Evolutionary conservation across 2,113 vertebrate species (phyloP), one percentile per base, ranked within the genome.

Genomic region (Emydocephalus ijimae): DNA sequence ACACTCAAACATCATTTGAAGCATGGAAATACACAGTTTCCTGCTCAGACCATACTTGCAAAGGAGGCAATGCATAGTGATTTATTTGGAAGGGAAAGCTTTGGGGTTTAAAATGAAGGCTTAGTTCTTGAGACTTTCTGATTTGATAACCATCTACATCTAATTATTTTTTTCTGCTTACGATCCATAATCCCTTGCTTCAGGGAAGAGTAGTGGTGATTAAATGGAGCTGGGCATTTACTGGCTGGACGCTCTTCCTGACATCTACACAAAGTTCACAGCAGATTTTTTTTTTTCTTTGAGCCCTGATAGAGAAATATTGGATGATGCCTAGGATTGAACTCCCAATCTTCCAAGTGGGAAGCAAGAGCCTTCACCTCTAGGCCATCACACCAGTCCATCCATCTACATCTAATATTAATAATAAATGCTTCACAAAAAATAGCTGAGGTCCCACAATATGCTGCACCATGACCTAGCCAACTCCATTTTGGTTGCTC

Each of bases 21-120:
- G 56, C 74, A 34, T 59, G 85, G 3, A 92, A 96, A 92, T 59
- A 92, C 93, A 56, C 93, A 3, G 59, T 96, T 96, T 95, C 87
- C 91, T 59, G 85, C 88, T 39, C 59, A 9, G 18, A 86, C 95
- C 69, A 39, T 94, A 50, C 94, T 91, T 87, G 11, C 21, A 89
- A 94, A 56, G 64, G 50, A 88, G 50, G 50, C 57, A 88, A 91
- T 90, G 64, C 55, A 52, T 34, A 9, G 39, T 56, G 29, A 56
- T 74, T 9, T 1, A 23, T 43, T 89, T 59, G 85, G 0, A 56
- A 91, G 2, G 39, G 9, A 23, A 69, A 69, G 29, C 64, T 69
- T 69, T 69, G 64, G 64, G 4, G 29, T 34, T 34, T 34, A 34
- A 74, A 74, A 74, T 74, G 64, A 74, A 74, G 64, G n/a, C n/a